These are phyloP conservation scores for Melinaea menophilus DNA, from an alignment of 2,888 invertebrate species.

Conservation along the genomic window DNA sequence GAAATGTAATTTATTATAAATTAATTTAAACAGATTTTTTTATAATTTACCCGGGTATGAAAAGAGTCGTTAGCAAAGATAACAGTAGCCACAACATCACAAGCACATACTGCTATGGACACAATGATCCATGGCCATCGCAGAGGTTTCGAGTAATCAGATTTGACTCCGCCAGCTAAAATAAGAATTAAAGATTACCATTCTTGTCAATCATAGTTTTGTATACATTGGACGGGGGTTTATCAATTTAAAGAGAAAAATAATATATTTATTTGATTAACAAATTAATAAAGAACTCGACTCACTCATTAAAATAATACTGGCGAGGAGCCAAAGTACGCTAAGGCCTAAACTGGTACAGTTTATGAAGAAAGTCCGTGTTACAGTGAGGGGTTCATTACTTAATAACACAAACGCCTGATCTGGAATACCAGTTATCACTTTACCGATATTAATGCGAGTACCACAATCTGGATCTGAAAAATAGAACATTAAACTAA, in stretches of 20 bases:
- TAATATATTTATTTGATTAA: neutral
- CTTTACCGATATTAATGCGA: slow-evolving; percentile 53
- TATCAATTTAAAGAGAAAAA: too few relatives aligned
- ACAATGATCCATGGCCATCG: slow-evolving; percentile 62
- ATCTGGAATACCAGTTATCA: slow-evolving; percentile 49
- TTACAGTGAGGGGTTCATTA: slow-evolving; percentile 47
- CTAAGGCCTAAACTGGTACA: slow-evolving; percentile 45
- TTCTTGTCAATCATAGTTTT: too few relatives aligned
- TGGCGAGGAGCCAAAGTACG: slow-evolving; percentile 50
- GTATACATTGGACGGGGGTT: too few relatives aligned
- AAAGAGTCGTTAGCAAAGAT: slow-evolving; percentile 60
- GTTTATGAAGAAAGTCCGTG: slow-evolving; percentile 56
- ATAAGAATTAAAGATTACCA: neutral
- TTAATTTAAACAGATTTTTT: neutral
- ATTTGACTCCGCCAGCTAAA: slow-evolving; percentile 52
- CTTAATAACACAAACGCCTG: slow-evolving; percentile 56
- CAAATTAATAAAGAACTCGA: neutral
- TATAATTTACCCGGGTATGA: slow-evolving; percentile 53
- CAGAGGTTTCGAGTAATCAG: slow-evolving; percentile 44
- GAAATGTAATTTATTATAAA: too few relatives aligned
- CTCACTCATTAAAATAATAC: slow-evolving; percentile 57
- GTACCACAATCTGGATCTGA: slow-evolving; percentile 55
- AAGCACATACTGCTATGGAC: slow-evolving; percentile 42
- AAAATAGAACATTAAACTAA: slow-evolving; percentile 26
- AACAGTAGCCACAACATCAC: slow-evolving; percentile 54